Evolutionary conservation across 2,113 vertebrate genomes (phyloP).

Genomic region (Malurus melanocephalus): DNA sequence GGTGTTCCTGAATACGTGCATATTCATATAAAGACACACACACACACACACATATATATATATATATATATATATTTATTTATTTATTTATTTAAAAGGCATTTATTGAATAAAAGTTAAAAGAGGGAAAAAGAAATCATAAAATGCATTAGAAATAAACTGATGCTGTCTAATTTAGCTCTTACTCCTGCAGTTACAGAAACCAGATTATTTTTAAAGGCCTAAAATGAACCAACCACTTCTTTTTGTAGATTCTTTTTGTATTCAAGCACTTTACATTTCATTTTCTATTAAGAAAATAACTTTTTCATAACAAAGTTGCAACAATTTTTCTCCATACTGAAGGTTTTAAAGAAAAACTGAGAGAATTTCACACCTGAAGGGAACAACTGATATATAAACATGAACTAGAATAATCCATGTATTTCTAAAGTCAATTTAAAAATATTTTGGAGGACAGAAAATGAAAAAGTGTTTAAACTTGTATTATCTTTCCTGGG

Average conservation of each 20-base stretch:
- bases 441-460: neutral
- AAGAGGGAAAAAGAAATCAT: neutral
- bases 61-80: too few relatives aligned
- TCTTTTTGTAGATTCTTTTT: neutral
- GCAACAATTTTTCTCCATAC: neutral
- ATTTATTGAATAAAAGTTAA: neutral
- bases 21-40: neutral
- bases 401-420: neutral
- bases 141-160: neutral
- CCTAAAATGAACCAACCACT: neutral
- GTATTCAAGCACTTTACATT: neutral
- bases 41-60: too few relatives aligned
- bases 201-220: neutral
- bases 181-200: neutral
- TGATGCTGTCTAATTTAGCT: neutral
- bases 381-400: neutral
- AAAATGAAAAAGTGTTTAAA: neutral
- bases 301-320: too few relatives aligned
- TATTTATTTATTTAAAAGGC: neutral
- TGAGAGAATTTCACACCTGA: neutral
- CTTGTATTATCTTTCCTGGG: neutral
- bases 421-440: neutral
- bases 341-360: neutral
- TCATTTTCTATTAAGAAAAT: neutral
- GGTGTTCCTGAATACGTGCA: neutral